Evolutionary conservation across 2,888 invertebrate species (phyloP).

Genomic region (Microchrysa polita): DNA sequence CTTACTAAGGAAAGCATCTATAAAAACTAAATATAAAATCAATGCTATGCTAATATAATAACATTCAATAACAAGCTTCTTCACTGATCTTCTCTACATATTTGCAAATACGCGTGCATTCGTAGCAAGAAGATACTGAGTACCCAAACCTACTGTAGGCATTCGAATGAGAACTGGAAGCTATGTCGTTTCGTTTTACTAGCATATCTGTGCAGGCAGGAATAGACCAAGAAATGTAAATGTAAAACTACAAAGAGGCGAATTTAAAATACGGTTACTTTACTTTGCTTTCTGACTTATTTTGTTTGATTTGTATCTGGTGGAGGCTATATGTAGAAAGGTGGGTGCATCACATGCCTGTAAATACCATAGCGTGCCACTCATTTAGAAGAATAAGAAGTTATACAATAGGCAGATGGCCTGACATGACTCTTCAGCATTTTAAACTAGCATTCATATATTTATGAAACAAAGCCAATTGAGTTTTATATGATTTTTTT

Average conservation of each 20-base stretch:
- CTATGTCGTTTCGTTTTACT: conserved; percentile 10
- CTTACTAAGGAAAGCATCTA: too few relatives aligned
- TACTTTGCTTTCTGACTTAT: too few relatives aligned
- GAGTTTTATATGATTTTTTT: too few relatives aligned
- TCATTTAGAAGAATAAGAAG: conserved; percentile 2
- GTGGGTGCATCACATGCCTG: background rate
- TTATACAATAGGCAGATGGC: conserved; percentile 10
- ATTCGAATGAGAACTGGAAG: conserved; percentile 2
- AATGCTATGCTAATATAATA: background rate
- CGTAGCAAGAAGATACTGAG: too few relatives aligned
- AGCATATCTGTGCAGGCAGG: background rate
- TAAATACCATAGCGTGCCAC: background rate
- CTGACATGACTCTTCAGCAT: conserved; percentile 27
- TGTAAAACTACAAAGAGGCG: background rate
- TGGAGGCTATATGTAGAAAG: background rate
- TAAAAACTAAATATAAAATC: too few relatives aligned
- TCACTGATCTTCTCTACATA: background rate
- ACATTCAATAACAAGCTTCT: conserved; percentile 9
- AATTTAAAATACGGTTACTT: background rate
- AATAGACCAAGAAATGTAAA: background rate
- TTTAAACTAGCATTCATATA: too few relatives aligned
- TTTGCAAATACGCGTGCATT: too few relatives aligned
- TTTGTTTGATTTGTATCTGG: too few relatives aligned
- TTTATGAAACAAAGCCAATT: too few relatives aligned
- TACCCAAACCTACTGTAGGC: background rate